phyloP scores from a whole-genome alignment of 2,113 vertebrate genomes.

The Crotophaga sulcirostris region DNA sequence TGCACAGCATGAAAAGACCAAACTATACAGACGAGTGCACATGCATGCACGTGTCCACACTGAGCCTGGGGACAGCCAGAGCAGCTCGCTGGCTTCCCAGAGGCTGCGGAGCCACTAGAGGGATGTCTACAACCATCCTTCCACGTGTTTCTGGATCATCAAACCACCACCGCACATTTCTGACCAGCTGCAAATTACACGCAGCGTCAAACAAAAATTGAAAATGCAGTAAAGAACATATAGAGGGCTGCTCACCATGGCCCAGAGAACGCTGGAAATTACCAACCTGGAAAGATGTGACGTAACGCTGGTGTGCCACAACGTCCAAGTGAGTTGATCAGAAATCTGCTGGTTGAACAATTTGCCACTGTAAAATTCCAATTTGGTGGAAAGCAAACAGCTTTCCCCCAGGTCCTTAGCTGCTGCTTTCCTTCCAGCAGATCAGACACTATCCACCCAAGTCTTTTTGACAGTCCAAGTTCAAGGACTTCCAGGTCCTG shows the following conservation, averaged over 20 bases:
- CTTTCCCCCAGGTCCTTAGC: background rate
- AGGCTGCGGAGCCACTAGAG: slow-evolving; percentile 5
- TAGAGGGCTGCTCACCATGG: background rate
- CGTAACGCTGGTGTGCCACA: fast-evolving
- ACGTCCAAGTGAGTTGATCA: background rate
- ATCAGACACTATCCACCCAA: background rate
- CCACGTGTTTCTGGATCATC: fast-evolving
- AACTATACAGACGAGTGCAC: background rate
- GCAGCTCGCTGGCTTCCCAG: background rate
- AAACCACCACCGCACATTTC: background rate
- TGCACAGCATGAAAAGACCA: background rate
- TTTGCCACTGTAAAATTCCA: background rate
- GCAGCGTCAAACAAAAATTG: background rate
- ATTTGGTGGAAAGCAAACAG: background rate
- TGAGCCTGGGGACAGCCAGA: background rate
- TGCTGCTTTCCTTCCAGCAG: background rate
- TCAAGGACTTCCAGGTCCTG: background rate
- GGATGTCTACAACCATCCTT: slow-evolving; percentile 8
- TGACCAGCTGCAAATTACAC: background rate
- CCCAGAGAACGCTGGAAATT: background rate
- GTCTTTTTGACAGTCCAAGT: background rate
- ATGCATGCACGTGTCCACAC: fast-evolving
- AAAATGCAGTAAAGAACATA: background rate
- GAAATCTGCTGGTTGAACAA: background rate
- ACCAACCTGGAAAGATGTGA: background rate